Evolutionary conservation across 2,888 invertebrate genomes (phyloP).

Genomic region (Hymenopus coronatus): DNA sequence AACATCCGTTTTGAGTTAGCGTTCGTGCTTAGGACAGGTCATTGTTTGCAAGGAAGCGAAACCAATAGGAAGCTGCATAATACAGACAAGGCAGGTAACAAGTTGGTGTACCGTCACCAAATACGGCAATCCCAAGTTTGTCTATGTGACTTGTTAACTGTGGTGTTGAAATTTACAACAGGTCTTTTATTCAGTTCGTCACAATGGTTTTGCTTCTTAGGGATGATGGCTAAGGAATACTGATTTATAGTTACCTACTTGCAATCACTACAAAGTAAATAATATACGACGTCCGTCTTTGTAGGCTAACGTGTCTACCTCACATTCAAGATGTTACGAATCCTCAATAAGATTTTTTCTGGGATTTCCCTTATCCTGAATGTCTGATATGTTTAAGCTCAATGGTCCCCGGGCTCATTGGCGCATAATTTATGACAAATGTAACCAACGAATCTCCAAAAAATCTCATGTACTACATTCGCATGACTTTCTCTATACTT

Average conservation of each 20-base stretch:
- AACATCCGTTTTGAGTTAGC: not conserved
- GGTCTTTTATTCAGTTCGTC: not conserved
- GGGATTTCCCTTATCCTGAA: no score
- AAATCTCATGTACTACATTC: no score
- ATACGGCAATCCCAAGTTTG: not conserved
- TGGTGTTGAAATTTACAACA: not conserved
- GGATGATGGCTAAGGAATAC: not conserved
- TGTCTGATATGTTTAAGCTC: no score
- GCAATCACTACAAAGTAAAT: no score
- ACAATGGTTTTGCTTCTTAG: not conserved
- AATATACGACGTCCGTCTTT: no score
- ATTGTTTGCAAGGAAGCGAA: not conserved
- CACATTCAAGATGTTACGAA: no score
- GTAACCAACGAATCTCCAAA: no score
- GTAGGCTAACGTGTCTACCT: no score
- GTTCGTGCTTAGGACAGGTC: not conserved
- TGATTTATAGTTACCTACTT: not conserved
- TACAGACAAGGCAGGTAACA: not conserved
- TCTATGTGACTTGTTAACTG: not conserved
- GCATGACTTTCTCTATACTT: no score
- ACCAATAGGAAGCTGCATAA: not conserved
- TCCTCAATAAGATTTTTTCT: no score
- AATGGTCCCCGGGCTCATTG: no score
- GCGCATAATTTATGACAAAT: no score
- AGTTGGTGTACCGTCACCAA: not conserved